Percentiles rank a stretch among this genome's conserved stretches.
These are phyloP conservation scores for Abrostola triplasia DNA, from an alignment of 2,888 invertebrate genomes.

Conservation along the genomic window DNA sequence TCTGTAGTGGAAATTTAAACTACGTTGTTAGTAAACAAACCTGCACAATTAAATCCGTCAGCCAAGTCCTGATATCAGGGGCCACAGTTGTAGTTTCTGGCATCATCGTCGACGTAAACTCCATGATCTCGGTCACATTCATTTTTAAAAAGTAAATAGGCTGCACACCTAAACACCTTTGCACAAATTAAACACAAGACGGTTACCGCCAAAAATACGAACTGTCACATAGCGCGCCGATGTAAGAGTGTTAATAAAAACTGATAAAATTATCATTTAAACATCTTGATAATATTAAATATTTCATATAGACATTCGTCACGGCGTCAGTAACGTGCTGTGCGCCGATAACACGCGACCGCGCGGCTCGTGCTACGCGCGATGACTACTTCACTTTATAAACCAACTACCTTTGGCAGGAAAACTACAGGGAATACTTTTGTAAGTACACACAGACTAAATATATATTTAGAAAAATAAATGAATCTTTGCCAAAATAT, in stretches of 20 bases:
- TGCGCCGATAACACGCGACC: constrained; percentile 66
- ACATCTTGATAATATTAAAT: constrained; percentile 69
- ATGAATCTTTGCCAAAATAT: constrained; percentile 22
- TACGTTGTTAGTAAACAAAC: constrained; percentile 58
- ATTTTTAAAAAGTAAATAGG: constrained; percentile 59
- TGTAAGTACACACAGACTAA: constrained; percentile 37
- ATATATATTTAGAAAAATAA: constrained; percentile 18
- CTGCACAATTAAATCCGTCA: constrained; percentile 74
- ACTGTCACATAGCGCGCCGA: constrained; percentile 63
- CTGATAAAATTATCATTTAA: constrained; percentile 69
- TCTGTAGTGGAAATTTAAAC: constrained; percentile 13
- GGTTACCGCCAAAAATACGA: constrained; percentile 56
- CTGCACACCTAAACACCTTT: constrained; percentile 33
- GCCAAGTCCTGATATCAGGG: constrained; percentile 74
- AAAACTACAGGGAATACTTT: constrained; percentile 43
- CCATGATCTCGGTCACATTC: constrained; percentile 66
- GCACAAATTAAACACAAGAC: constrained; percentile 50
- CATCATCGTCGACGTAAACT: constrained; percentile 53
- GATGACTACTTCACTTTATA: constrained; percentile 50
- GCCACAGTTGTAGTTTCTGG: constrained; percentile 60
- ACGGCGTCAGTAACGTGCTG: constrained; percentile 40
- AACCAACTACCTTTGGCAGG: constrained; percentile 49
- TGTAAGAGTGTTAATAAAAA: constrained; percentile 58
- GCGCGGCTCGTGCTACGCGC: constrained; percentile 61
- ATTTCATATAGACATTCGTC: constrained; percentile 56